These are phyloP conservation scores for Elgonia sp. DNA, from an alignment of 2,888 invertebrate species.

Conservation along the genomic window DNA sequence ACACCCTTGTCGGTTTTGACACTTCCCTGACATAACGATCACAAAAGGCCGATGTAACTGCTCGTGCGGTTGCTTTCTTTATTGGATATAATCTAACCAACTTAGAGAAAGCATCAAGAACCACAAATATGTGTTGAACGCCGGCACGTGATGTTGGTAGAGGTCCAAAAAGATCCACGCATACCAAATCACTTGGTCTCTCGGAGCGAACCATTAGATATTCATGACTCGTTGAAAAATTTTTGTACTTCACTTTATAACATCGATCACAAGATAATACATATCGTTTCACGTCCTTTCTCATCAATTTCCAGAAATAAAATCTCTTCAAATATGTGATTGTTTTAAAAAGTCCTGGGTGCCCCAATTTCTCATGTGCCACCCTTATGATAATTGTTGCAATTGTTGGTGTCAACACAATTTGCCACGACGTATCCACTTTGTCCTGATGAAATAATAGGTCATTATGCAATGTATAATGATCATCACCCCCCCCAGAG, in stretches of 20 bases:
- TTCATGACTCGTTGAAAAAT: background rate
- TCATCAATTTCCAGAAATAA: slow-evolving; percentile 21
- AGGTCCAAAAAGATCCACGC: slow-evolving; percentile 18
- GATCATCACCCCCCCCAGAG: no score
- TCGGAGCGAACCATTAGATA: slow-evolving; percentile 12
- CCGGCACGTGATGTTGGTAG: no score
- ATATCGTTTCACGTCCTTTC: background rate
- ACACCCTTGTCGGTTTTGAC: no score
- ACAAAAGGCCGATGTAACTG: no score
- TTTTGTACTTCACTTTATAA: slow-evolving; percentile 10
- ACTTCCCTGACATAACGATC: no score
- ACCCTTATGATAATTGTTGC: background rate
- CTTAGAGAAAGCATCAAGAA: no score
- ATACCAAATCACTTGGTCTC: slow-evolving; percentile 23
- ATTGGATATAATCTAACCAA: no score
- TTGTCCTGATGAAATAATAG: background rate
- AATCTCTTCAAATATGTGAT: background rate
- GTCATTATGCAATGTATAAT: background rate
- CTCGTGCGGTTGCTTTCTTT: no score
- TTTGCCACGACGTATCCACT: background rate
- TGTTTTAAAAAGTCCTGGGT: slow-evolving; percentile 19
- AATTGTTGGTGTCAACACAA: background rate
- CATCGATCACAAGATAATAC: background rate
- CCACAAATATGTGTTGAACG: no score
- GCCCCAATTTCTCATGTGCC: slow-evolving; percentile 12